Conservation (phyloP, 2,797 vertebrate species). For the Brachyrhaphis roseni region DNA sequence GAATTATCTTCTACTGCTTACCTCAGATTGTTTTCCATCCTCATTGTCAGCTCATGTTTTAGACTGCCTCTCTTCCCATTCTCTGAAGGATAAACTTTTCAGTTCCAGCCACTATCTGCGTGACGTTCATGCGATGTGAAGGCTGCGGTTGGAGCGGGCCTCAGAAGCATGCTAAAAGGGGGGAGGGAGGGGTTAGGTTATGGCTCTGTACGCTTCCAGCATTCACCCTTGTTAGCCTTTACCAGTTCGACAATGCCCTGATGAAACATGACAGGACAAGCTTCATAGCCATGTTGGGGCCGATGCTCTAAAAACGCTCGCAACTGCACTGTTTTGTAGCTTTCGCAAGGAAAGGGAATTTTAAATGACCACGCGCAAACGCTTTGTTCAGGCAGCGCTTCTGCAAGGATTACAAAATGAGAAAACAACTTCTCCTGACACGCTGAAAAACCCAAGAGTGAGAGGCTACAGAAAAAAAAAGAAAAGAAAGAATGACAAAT, state of each 20-base stretch:
- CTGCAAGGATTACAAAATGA: conserved; percentile 33
- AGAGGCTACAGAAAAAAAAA: conserved; percentile 48
- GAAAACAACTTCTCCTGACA: conserved; percentile 44
- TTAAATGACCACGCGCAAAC: conserved; percentile 55
- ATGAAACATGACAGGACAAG: conserved; percentile 82
- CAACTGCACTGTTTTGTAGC: conserved; percentile 71
- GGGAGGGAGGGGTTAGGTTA: conserved; percentile 43
- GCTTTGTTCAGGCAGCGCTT: conserved; percentile 52
- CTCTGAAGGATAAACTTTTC: conserved; percentile 73
- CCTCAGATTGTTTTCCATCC: conserved; percentile 21
- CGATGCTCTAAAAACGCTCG: conserved; percentile 61
- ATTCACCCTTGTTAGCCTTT: conserved; percentile 79
- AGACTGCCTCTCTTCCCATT: conserved; percentile 51
- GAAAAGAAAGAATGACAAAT: conserved; percentile 15
- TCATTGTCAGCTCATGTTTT: conserved; percentile 60
- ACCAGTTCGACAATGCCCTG: conserved; percentile 73
- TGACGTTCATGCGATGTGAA: conserved; percentile 78
- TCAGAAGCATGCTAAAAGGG: conserved; percentile 42
- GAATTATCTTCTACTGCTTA: conserved; percentile 14
- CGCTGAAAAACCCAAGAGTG: conserved; percentile 31
- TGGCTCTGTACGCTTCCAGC: conserved; percentile 70
- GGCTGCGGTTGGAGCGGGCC: conserved; percentile 58
- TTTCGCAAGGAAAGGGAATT: conserved; percentile 62
- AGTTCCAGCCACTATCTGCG: conserved; percentile 53
- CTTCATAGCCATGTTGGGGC: conserved; percentile 70